phyloP scores from a whole-genome alignment of 2,113 vertebrate genomes.

The Falcunculus frontatus region DNA sequence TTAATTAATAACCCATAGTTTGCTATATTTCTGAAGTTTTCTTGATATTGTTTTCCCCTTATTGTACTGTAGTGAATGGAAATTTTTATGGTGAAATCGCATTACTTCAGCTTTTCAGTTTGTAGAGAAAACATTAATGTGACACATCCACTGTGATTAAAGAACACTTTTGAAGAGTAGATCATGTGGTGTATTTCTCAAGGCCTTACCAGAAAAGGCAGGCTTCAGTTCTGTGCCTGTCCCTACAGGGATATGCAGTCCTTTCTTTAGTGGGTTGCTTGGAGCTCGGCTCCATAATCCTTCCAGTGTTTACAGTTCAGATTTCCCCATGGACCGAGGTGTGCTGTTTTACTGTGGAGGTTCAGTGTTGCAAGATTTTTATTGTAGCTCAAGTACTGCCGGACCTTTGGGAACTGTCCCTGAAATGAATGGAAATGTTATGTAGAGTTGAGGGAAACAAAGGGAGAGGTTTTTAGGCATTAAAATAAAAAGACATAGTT shows the following conservation, averaged over 20 bases:
- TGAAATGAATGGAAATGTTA: not conserved
- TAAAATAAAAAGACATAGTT: not conserved
- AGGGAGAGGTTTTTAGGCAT: not conserved
- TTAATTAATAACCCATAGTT: not conserved
- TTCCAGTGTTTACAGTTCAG: not conserved
- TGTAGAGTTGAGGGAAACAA: not conserved
- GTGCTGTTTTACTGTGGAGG: fast-evolving
- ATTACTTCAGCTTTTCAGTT: slow-evolving; percentile 15
- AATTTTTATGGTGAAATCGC: not conserved
- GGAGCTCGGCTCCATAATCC: not conserved
- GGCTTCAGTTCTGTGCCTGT: not conserved
- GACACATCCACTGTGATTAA: not conserved
- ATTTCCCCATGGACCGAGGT: not conserved
- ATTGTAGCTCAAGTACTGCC: not conserved
- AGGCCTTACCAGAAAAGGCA: not conserved
- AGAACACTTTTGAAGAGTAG: not conserved
- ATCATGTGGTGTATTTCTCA: not conserved
- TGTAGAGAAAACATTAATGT: not conserved
- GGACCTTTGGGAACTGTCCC: not conserved
- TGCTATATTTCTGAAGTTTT: not conserved
- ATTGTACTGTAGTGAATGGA: not conserved
- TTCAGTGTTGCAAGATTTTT: not conserved
- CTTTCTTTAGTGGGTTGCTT: not conserved
- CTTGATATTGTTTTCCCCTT: not conserved
- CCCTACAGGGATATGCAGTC: not conserved